Percentiles rank a stretch among this genome's conserved stretches.
Conservation (phyloP, 2,113 vertebrate species). For the Procapra przewalskii region DNA sequence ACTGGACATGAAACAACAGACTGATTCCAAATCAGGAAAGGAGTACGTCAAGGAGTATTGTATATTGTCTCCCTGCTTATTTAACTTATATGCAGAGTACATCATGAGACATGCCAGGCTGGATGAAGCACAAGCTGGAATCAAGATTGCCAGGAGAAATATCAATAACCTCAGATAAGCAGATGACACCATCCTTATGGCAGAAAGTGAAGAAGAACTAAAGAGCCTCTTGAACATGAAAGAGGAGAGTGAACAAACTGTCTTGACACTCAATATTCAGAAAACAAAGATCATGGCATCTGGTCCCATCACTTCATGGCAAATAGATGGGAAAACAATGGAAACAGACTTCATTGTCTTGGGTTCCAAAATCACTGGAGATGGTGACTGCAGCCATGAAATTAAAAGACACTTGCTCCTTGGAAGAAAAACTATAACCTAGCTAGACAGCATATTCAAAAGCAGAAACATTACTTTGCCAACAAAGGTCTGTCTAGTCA, state of each 20-base stretch:
- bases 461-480: neutral
- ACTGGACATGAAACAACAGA: neutral
- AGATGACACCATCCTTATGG: neutral
- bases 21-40: neutral
- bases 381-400: neutral
- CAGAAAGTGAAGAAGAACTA: neutral
- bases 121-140: neutral
- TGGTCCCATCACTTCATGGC: neutral
- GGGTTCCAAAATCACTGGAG: neutral
- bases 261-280: neutral
- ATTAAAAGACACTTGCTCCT: neutral
- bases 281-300: neutral
- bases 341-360: neutral
- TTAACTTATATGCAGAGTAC: neutral
- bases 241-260: neutral
- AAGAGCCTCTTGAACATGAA: neutral
- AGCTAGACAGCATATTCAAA: neutral
- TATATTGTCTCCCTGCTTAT: neutral
- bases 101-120: neutral
- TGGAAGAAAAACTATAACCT: neutral
- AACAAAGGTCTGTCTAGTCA: neutral
- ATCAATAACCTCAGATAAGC: neutral
- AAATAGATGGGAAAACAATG: neutral
- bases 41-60: neutral
- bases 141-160: neutral